Conservation (phyloP, 2,888 invertebrate genomes). For the Frankliniella intonsa region DNA sequence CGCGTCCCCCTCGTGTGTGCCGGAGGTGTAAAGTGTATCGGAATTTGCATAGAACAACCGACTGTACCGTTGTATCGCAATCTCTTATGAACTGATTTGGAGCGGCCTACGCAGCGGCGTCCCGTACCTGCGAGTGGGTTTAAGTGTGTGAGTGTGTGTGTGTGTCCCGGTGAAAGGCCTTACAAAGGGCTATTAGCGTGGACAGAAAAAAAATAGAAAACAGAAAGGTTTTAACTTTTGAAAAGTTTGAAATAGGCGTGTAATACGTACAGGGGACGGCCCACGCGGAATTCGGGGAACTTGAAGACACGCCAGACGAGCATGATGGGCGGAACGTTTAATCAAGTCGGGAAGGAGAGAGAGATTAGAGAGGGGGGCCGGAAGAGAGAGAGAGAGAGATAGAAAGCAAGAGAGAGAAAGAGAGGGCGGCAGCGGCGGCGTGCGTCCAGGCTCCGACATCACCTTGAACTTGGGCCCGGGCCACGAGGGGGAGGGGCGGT, state of each 20-base stretch:
- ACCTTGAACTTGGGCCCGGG: background rate
- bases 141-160: too few relatives aligned
- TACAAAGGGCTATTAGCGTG: too few relatives aligned
- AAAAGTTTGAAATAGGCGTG: too few relatives aligned
- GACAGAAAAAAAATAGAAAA: too few relatives aligned
- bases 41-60: slow-evolving; percentile 11
- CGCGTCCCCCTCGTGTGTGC: background rate
- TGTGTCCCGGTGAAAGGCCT: too few relatives aligned
- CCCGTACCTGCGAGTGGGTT: background rate
- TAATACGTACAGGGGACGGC: background rate
- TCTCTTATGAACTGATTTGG: slow-evolving; percentile 12
- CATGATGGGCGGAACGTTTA: background rate
- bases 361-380: too few relatives aligned
- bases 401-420: too few relatives aligned
- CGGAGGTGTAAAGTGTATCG: slow-evolving; percentile 3
- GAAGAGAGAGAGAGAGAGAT: too few relatives aligned
- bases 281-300: background rate
- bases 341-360: background rate
- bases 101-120: background rate
- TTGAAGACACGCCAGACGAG: background rate
- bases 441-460: background rate
- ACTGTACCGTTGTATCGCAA: background rate
- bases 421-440: background rate
- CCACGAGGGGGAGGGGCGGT: too few relatives aligned
- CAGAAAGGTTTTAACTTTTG: too few relatives aligned